A percentile compares a stretch with the other conserved stretches of the same genome.
phyloP scores from a whole-genome alignment of 2,888 invertebrate genomes.

The Alentia gelatinosa region DNA sequence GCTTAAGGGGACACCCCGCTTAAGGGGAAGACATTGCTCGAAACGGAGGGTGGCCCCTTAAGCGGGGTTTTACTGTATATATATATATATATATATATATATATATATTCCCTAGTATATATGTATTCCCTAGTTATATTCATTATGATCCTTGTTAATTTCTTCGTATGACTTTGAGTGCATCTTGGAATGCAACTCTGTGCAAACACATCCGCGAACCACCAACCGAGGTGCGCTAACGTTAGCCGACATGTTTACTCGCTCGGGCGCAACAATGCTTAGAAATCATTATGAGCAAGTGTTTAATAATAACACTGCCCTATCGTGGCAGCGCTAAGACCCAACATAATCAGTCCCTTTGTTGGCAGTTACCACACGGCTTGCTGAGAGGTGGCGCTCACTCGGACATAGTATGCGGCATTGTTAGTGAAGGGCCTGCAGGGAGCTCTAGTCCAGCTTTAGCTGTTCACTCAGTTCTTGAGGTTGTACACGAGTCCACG shows the following conservation, averaged over 20 bases:
- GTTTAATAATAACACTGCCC: not conserved
- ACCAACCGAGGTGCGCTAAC: not conserved
- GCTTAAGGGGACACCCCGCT: too few species aligned
- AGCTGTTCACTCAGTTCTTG: not conserved
- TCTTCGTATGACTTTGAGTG: too few species aligned
- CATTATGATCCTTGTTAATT: too few species aligned
- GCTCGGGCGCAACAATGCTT: not conserved
- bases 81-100: too few species aligned
- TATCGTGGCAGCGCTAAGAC: not conserved
- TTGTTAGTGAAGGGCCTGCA: not conserved
- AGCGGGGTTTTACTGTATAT: too few species aligned
- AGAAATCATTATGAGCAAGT: not conserved
- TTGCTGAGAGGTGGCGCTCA: not conserved
- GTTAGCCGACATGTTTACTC: not conserved
- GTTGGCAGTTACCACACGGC: not conserved
- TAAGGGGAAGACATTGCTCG: too few species aligned
- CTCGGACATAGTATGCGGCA: not conserved
- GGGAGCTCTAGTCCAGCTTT: not conserved
- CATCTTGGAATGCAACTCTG: too few species aligned
- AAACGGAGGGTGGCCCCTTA: too few species aligned
- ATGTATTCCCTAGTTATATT: too few species aligned
- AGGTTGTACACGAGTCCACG: too few species aligned
- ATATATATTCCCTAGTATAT: too few species aligned
- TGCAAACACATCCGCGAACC: too few species aligned
- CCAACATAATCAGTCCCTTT: not conserved